Evolutionary conservation across 37 sponge, comb jelly and placozoan genomes (phyloP).

Genomic region (Agelas oroides): DNA sequence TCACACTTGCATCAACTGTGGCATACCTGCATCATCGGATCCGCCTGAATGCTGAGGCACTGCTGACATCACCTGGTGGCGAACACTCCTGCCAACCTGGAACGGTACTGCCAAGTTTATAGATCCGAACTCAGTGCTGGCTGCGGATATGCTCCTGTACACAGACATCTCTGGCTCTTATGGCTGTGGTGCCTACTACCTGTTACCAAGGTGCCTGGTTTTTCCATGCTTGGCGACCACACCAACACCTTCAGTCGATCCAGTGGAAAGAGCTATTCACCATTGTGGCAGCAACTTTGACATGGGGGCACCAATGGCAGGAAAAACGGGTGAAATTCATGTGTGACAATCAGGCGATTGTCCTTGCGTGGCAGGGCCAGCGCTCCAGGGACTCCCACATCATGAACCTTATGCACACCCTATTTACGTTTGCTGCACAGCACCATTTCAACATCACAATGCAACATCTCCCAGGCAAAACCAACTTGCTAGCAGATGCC

Average conservation of each 20-base stretch:
- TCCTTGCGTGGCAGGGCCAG: constrained; percentile 19
- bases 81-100: no score
- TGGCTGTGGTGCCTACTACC: constrained; percentile 7
- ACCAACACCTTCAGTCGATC: no score
- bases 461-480: no score
- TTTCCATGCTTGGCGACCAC: background rate
- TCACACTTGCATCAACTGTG: no score
- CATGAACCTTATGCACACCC: constrained; percentile 9
- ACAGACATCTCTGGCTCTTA: no score
- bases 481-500: no score
- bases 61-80: constrained; percentile 42
- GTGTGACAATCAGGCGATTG: constrained; percentile 57
- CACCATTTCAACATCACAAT: no score
- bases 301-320: constrained; percentile 32
- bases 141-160: no score
- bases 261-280: constrained; percentile 27
- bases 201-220: background rate
- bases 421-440: constrained; percentile 34
- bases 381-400: constrained; percentile 33
- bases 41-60: constrained; percentile 15
- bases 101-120: no score
- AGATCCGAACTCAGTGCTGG: no score
- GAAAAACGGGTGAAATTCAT: constrained; percentile 11
- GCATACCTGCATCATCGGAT: constrained; percentile 24
- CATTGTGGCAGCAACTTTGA: constrained; percentile 34